Conservation (phyloP, 1,140 invertebrate genomes). For the Trachelipus rathkii region DNA sequence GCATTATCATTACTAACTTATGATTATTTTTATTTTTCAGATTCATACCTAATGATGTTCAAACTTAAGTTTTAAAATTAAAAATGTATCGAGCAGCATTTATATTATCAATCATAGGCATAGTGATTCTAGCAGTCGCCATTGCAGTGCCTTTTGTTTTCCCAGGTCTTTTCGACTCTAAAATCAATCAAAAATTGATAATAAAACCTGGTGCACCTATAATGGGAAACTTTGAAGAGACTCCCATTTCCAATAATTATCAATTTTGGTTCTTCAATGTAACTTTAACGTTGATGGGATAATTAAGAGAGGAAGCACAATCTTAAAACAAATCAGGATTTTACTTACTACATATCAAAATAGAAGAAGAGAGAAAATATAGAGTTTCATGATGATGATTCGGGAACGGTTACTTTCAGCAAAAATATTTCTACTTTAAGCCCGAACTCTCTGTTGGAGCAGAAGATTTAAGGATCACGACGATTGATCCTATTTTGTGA, state of each 20-base stretch:
- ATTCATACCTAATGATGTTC: too few species aligned
- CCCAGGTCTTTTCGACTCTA: not conserved
- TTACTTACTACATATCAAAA: conserved; percentile 20
- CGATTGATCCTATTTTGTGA: conserved; percentile 24
- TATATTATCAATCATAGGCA: not conserved
- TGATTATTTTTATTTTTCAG: too few species aligned
- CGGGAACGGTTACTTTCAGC: conserved; percentile 17
- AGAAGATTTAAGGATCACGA: conserved; percentile 18
- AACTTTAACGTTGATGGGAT: conserved; percentile 19
- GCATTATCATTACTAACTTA: too few species aligned
- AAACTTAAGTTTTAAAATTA: not conserved
- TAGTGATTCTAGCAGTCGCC: conserved; percentile 1
- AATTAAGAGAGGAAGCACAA: not conserved
- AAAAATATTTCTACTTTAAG: conserved; percentile 17
- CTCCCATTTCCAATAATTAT: conserved; percentile 12
- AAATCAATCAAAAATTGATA: conserved; percentile 14
- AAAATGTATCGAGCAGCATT: conserved; percentile 1
- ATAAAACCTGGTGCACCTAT: not conserved
- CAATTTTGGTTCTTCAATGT: conserved; percentile 29
- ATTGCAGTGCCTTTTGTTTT: conserved; percentile 21
- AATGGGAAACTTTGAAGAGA: not conserved
- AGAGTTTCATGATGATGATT: not conserved
- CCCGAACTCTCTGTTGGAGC: conserved; percentile 18
- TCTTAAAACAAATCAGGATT: conserved; percentile 8
- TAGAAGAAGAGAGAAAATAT: not conserved